Evolutionary conservation across 2,888 invertebrate species (phyloP).

Genomic region (Leptopilina myrica): DNA sequence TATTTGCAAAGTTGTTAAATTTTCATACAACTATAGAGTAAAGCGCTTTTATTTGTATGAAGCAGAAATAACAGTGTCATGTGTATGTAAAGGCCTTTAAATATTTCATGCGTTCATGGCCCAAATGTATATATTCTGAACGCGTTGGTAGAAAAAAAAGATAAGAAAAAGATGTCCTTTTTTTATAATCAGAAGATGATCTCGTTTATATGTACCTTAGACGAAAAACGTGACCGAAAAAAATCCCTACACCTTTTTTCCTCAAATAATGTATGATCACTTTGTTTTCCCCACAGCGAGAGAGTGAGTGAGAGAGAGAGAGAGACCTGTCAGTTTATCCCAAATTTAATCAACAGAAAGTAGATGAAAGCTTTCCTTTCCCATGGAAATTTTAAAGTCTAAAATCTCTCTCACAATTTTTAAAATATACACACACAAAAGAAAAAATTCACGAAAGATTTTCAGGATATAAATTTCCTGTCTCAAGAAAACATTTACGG

Average conservation of each 20-base stretch:
- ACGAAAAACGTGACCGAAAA: constrained; percentile 13
- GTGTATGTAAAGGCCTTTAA: constrained; percentile 28
- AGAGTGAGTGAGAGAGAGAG: too few relatives aligned
- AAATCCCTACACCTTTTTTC: constrained; percentile 19
- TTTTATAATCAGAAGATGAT: constrained; percentile 5
- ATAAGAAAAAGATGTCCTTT: constrained; percentile 29
- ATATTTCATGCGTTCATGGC: constrained; percentile 26
- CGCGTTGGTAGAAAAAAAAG: constrained; percentile 16
- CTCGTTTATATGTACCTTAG: constrained; percentile 12
- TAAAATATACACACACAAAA: not conserved
- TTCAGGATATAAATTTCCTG: not conserved
- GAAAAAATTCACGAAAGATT: not conserved
- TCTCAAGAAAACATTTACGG: not conserved
- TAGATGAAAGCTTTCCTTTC: not conserved
- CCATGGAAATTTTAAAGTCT: not conserved
- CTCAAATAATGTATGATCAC: not conserved
- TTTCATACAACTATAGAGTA: constrained; percentile 15
- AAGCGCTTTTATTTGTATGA: constrained; percentile 14
- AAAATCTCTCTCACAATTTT: not conserved
- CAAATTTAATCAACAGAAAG: constrained; percentile 16
- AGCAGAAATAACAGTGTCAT: constrained; percentile 17
- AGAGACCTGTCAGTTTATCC: constrained; percentile 19
- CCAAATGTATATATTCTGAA: constrained; percentile 31
- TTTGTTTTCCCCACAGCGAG: not conserved
- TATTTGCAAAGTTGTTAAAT: constrained; percentile 1